These are phyloP conservation scores for Alces alces DNA, from an alignment of 2,113 vertebrate species.

Conservation along the genomic window DNA sequence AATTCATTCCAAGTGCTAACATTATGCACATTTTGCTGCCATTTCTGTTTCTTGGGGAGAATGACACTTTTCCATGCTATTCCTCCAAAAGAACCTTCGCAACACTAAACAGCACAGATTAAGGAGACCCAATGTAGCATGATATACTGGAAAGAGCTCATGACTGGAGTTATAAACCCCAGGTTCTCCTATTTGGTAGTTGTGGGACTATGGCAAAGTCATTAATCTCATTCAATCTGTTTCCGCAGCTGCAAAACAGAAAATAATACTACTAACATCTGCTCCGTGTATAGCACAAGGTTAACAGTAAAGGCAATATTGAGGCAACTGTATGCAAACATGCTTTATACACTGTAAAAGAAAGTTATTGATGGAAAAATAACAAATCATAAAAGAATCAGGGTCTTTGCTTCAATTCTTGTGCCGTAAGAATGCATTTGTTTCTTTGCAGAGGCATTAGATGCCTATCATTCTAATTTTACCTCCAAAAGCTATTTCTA, in stretches of 20 bases:
- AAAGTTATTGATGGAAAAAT: not conserved
- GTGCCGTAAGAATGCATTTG: constrained; percentile 27
- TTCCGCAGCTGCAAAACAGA: constrained; percentile 39
- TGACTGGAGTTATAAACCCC: not conserved
- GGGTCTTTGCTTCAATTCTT: constrained; percentile 27
- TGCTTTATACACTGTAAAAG: not conserved
- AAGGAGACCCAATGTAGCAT: not conserved
- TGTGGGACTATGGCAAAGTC: not conserved
- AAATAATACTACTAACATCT: constrained; percentile 31
- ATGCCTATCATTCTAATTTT: constrained; percentile 51
- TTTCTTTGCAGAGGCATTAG: constrained; percentile 3
- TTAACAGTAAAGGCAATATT: not conserved
- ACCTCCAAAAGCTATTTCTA: constrained; percentile 66
- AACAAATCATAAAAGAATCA: constrained; percentile 12
- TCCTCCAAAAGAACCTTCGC: not conserved
- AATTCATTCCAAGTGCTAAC: not conserved
- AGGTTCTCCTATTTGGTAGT: not conserved
- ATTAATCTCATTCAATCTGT: constrained; percentile 41
- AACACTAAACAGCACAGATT: not conserved
- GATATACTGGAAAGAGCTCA: not conserved
- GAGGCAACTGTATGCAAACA: constrained; percentile 11
- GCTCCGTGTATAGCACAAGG: not conserved
- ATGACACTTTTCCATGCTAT: not conserved
- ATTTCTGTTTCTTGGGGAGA: not conserved
- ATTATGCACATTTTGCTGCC: not conserved